Evolutionary conservation across 2,888 invertebrate species (phyloP).

Genomic region (Lasioglossum leucozonium): DNA sequence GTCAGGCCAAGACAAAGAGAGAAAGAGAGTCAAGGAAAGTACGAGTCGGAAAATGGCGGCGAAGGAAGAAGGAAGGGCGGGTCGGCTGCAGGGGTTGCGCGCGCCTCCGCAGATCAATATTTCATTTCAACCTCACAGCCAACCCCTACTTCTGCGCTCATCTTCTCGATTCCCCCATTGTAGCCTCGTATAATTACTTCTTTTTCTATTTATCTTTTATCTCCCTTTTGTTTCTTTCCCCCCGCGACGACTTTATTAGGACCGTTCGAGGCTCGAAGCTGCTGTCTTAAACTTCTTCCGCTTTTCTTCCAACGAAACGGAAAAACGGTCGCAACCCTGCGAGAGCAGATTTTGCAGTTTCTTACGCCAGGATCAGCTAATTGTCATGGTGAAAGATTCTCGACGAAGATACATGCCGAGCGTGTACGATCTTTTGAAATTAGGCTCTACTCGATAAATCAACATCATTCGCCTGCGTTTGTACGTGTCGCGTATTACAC

Average conservation of each 20-base stretch:
- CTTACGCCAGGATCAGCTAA: neutral
- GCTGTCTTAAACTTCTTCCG: neutral
- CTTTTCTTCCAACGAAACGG: neutral
- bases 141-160: conserved; percentile 63
- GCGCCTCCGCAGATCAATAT: conserved; percentile 84
- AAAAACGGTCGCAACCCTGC: neutral
- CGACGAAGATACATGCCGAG: neutral
- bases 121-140: conserved; percentile 82
- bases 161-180: conserved; percentile 61
- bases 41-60: conserved; percentile 75
- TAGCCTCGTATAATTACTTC: conserved; percentile 54
- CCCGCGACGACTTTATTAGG: neutral
- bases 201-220: conserved; percentile 40
- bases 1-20: neutral
- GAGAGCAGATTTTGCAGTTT: neutral
- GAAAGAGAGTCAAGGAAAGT: neutral
- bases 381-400: neutral
- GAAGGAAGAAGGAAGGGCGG: conserved; percentile 66
- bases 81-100: conserved; percentile 83
- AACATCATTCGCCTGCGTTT: neutral
- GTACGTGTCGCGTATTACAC: neutral
- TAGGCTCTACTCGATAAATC: neutral
- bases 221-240: neutral
- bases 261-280: neutral
- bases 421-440: neutral